Conservation (phyloP, 2,113 vertebrate genomes). For the Oryzias celebensis region DNA sequence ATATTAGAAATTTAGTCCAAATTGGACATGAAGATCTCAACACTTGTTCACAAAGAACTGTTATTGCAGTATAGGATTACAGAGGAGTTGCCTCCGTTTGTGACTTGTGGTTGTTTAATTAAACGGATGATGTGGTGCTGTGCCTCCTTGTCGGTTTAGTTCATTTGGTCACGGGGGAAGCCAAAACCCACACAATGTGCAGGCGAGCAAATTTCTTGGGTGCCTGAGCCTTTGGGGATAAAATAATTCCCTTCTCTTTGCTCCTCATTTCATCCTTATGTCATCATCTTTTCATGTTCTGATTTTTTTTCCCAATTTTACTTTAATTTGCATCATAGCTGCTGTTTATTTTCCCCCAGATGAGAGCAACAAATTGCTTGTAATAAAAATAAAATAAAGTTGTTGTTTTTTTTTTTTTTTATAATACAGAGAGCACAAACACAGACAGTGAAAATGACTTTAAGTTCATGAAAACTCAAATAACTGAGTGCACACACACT, state of each 20-base stretch:
- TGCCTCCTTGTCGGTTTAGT: slow-evolving; percentile 39
- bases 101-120: slow-evolving; percentile 1
- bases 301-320: slow-evolving; percentile 32
- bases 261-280: not conserved
- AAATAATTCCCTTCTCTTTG: slow-evolving; percentile 24
- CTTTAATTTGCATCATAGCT: slow-evolving; percentile 11
- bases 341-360: slow-evolving; percentile 17
- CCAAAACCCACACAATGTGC: slow-evolving; percentile 29
- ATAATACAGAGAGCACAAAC: no score
- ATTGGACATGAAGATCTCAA: no score
- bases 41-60: no score
- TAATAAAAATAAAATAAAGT: no score
- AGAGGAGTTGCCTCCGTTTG: no score
- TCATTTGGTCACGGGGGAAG: slow-evolving; percentile 37
- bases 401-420: no score
- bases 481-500: not conserved
- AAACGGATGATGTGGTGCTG: slow-evolving; percentile 22
- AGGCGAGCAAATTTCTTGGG: slow-evolving; percentile 29
- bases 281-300: slow-evolving; percentile 16
- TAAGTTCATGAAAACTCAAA: not conserved
- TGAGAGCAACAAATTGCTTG: no score
- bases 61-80: no score
- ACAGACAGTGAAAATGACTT: not conserved
- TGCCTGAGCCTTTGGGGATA: slow-evolving; percentile 39
- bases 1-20: no score